Evolutionary conservation across 1,140 invertebrate genomes (phyloP).

Genomic region (Colletes latitarsis): DNA sequence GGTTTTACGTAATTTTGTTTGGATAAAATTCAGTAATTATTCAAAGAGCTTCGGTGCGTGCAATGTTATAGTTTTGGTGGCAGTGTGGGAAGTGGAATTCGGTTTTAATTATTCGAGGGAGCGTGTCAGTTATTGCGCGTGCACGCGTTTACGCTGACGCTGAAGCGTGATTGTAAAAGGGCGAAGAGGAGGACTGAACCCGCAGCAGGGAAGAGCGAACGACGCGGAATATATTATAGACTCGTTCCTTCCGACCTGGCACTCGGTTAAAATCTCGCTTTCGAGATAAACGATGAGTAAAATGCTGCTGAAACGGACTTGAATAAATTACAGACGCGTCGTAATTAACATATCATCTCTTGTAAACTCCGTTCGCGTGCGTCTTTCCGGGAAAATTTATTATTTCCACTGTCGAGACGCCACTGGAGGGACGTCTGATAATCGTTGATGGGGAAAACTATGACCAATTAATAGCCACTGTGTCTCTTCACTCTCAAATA

Average conservation of each 20-base stretch:
- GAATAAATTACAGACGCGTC: conserved; percentile 7
- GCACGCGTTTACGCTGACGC: conserved; percentile 24
- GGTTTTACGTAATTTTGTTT: too few species aligned
- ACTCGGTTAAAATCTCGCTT: conserved; percentile 53
- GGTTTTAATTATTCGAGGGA: conserved; percentile 64
- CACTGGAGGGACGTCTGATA: not conserved
- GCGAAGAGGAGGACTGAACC: conserved; percentile 39
- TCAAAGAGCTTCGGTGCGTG: too few species aligned
- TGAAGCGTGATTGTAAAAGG: conserved; percentile 36
- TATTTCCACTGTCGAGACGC: not conserved
- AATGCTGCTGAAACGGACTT: conserved; percentile 47
- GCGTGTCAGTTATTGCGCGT: conserved; percentile 35
- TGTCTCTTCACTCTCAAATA: too few species aligned
- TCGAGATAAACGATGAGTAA: conserved; percentile 56
- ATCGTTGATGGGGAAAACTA: not conserved
- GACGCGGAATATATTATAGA: conserved; percentile 69
- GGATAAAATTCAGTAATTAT: too few species aligned
- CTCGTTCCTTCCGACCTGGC: conserved; percentile 63
- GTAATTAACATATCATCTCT: conserved; percentile 17
- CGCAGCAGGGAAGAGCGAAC: conserved; percentile 43
- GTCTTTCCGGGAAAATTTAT: not conserved
- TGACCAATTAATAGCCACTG: not conserved
- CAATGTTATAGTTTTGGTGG: not conserved
- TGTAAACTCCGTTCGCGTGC: not conserved
- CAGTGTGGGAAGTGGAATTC: conserved; percentile 46